phyloP scores from a whole-genome alignment of 37 sponge, comb jelly and placozoan genomes.

The Haliclona indistincta region DNA sequence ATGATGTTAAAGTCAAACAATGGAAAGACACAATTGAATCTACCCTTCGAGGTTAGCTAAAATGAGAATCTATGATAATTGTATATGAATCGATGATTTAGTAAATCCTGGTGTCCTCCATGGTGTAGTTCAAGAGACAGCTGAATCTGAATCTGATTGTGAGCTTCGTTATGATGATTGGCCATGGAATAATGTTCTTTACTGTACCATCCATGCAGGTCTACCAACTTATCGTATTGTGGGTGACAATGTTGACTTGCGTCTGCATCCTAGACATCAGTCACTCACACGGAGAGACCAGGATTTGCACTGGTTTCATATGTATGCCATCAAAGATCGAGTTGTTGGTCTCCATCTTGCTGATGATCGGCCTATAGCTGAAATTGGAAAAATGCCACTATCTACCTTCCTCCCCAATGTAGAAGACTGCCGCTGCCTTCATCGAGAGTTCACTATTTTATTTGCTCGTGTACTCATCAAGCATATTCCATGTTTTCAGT shows the following conservation, averaged over 20 bases:
- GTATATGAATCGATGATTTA: no score
- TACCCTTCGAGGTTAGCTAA: no score
- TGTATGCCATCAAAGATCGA: conserved; percentile 3
- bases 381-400: not conserved
- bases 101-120: no score
- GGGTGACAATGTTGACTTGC: conserved; percentile 28
- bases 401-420: not conserved
- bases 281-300: not conserved
- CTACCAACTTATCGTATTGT: conserved; percentile 1
- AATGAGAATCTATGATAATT: no score
- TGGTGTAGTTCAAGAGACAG: no score
- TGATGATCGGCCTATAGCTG: not conserved
- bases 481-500: not conserved
- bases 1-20: no score
- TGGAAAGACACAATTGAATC: no score
- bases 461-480: not conserved
- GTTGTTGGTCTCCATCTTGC: not conserved
- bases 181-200: no score
- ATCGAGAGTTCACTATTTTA: conserved; percentile 4
- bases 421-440: not conserved
- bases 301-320: not conserved
- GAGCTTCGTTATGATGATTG: no score
- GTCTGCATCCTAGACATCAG: not conserved
- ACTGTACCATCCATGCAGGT: no score
- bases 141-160: no score